Evolutionary conservation across 2,888 invertebrate genomes (phyloP).

Genomic region (Dugesia japonica): DNA sequence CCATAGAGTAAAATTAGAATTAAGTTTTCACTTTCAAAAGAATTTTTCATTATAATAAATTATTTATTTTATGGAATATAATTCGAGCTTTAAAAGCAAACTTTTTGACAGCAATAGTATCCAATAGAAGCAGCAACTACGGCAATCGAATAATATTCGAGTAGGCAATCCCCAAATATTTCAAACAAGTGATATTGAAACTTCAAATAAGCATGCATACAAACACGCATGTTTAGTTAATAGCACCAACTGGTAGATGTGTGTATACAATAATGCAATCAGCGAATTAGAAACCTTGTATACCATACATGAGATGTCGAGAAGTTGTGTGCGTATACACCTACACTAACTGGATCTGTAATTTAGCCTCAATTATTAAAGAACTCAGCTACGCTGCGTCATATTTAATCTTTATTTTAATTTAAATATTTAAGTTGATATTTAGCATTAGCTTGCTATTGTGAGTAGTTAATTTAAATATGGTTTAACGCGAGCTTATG

Average conservation of each 20-base stretch:
- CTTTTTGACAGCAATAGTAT: neutral
- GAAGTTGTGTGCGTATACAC: neutral
- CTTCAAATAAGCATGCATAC: neutral
- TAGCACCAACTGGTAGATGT: neutral
- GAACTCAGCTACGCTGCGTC: too few relatives aligned
- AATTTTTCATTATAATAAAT: too few relatives aligned
- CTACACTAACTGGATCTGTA: neutral
- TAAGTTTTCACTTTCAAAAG: too few relatives aligned
- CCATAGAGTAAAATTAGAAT: neutral
- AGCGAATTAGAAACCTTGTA: conserved; percentile 17
- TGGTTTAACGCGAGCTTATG: too few relatives aligned
- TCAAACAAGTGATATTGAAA: neutral
- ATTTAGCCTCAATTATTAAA: neutral
- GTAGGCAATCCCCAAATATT: neutral
- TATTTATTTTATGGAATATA: too few relatives aligned
- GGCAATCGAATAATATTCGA: conserved; percentile 3
- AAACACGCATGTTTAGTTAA: neutral
- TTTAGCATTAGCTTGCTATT: too few relatives aligned
- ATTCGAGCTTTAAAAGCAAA: neutral
- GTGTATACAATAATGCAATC: conserved; percentile 11
- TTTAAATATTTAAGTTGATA: too few relatives aligned
- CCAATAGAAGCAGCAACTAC: neutral
- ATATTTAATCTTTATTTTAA: too few relatives aligned
- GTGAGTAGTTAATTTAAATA: too few relatives aligned
- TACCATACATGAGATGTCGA: conserved; percentile 2